These are phyloP conservation scores for Brevimyrus niger DNA, from an alignment of 2,113 vertebrate genomes.

Conservation along the genomic window DNA sequence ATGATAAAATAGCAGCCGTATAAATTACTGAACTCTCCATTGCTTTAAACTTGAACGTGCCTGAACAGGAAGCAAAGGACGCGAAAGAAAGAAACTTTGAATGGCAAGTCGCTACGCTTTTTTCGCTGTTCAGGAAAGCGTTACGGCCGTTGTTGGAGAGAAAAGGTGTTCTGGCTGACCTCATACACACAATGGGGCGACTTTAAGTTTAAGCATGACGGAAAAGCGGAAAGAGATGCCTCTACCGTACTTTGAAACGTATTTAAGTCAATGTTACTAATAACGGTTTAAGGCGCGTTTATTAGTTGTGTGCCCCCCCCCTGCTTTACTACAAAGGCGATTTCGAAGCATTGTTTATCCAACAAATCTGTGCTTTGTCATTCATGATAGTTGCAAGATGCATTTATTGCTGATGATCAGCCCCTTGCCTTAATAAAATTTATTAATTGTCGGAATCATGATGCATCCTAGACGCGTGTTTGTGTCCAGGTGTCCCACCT, in stretches of 20 bases:
- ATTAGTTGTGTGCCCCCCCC: background rate
- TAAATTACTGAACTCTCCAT: conserved; percentile 34
- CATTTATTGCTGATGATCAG: background rate
- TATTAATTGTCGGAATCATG: background rate
- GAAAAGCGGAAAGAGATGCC: background rate
- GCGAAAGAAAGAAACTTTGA: conserved; percentile 50
- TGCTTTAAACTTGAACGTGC: conserved; percentile 50
- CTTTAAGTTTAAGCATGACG: conserved; percentile 42
- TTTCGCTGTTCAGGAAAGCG: conserved; percentile 63
- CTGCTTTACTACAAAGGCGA: background rate
- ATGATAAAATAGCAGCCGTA: conserved; percentile 4
- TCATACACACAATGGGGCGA: conserved; percentile 66
- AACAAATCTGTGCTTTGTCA: background rate
- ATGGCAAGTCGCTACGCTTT: conserved; percentile 42
- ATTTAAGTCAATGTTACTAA: background rate
- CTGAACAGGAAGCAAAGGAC: conserved; percentile 39
- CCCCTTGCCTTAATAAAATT: background rate
- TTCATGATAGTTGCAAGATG: background rate
- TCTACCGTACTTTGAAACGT: conserved; percentile 6
- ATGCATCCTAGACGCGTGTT: background rate
- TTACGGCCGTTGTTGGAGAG: conserved; percentile 64
- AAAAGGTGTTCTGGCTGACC: conserved; percentile 59
- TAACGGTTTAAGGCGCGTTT: background rate
- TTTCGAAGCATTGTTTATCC: background rate
- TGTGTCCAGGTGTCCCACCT: background rate